Evolutionary conservation across 2,113 vertebrate genomes (phyloP).

Genomic region (Elachura formosa): DNA sequence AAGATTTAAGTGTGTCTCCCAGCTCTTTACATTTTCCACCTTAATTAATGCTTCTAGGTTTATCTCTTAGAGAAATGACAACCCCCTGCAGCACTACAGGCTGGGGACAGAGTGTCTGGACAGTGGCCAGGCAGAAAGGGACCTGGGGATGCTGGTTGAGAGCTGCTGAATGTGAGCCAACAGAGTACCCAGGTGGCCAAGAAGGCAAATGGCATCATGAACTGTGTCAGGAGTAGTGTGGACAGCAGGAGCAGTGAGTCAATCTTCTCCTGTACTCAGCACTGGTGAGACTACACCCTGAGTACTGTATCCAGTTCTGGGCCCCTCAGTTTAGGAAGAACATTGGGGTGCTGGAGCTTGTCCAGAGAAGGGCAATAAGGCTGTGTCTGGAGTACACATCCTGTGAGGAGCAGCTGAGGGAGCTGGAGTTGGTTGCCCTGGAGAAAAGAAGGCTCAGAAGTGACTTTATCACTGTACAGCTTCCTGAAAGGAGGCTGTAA

Average conservation of each 20-base stretch:
- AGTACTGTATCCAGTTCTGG: background rate
- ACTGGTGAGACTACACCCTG: rapidly evolving
- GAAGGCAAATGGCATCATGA: background rate
- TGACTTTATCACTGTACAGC: background rate
- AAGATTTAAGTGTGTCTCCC: background rate
- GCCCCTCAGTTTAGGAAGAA: background rate
- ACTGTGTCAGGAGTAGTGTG: background rate
- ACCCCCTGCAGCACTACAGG: background rate
- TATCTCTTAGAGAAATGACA: background rate
- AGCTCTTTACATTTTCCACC: background rate
- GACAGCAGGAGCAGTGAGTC: background rate
- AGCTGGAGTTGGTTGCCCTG: background rate
- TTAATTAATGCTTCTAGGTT: background rate
- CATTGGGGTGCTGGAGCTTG: background rate
- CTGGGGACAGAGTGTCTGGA: no score
- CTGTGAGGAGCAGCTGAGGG: background rate
- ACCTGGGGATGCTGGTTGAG: background rate
- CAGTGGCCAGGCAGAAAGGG: rapidly evolving
- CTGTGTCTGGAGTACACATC: background rate
- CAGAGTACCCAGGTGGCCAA: no score
- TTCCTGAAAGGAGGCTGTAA: background rate
- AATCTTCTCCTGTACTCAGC: rapidly evolving
- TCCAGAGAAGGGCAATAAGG: background rate
- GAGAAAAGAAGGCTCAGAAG: background rate
- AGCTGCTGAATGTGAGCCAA: background rate